Evolutionary conservation across 2,888 invertebrate species (phyloP).

Genomic region (Sinhomidia bicolor): DNA sequence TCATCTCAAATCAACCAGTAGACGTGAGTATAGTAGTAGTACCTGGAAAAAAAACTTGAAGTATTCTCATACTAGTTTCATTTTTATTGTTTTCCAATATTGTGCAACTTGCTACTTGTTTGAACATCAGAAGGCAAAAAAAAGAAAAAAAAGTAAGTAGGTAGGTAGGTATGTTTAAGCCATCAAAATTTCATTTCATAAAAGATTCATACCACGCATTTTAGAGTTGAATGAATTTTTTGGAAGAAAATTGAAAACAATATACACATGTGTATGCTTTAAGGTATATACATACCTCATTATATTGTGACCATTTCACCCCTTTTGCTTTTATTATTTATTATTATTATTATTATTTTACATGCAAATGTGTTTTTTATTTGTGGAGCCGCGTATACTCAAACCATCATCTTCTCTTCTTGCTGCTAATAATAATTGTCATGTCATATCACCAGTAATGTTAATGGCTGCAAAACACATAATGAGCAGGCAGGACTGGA

Average conservation of each 20-base stretch:
- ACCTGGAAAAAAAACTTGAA: conserved; percentile 8
- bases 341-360: background rate
- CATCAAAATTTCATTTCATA: background rate
- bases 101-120: background rate
- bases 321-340: too few species aligned
- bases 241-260: conserved; percentile 14
- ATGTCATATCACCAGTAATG: conserved; percentile 36
- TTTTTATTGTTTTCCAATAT: background rate
- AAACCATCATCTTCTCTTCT: background rate
- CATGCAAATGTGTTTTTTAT: conserved; percentile 19
- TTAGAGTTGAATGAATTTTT: background rate
- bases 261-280: background rate
- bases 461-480: conserved; percentile 57
- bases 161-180: background rate
- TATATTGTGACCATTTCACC: background rate
- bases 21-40: background rate
- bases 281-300: background rate
- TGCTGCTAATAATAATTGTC: conserved; percentile 29
- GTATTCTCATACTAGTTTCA: too few species aligned
- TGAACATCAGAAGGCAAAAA: background rate
- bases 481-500: conserved; percentile 49
- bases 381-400: background rate
- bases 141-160: too few species aligned
- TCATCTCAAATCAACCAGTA: too few species aligned
- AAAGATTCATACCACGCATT: background rate